Evolutionary conservation across 2,113 vertebrate species (phyloP).

Genomic region (Notothenia rossii): DNA sequence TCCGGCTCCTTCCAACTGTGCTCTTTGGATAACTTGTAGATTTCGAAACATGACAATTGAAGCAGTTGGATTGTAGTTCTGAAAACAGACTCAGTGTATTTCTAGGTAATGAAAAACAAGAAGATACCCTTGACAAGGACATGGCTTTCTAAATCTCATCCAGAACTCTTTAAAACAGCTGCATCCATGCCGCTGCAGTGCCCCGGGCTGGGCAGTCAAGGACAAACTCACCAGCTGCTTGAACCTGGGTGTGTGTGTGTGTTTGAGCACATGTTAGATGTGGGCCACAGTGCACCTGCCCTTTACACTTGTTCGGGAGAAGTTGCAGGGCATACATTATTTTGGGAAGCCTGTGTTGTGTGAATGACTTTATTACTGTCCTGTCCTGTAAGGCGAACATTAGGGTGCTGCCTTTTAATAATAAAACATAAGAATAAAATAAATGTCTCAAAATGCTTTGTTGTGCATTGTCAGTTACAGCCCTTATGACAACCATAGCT

Average conservation of each 20-base stretch:
- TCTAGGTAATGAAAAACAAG: constrained; percentile 5
- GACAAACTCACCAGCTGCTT: constrained; percentile 79
- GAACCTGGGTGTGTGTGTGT: constrained; percentile 40
- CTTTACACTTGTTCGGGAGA: constrained; percentile 36
- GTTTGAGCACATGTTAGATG: constrained; percentile 1
- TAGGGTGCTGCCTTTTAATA: background rate
- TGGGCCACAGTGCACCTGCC: constrained; percentile 33
- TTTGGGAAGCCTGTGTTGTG: constrained; percentile 5
- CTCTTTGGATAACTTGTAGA: background rate
- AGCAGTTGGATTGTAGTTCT: background rate
- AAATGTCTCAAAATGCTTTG: no score
- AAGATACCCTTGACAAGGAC: constrained; percentile 73
- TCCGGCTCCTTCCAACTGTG: background rate
- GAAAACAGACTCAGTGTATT: constrained; percentile 1
- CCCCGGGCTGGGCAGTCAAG: constrained; percentile 77
- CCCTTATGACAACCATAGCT: background rate
- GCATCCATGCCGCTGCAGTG: constrained; percentile 66
- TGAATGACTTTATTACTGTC: background rate
- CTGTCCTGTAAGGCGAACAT: constrained; percentile 2
- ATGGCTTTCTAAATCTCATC: constrained; percentile 61
- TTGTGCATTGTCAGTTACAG: background rate
- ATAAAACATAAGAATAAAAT: no score
- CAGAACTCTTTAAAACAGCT: constrained; percentile 75
- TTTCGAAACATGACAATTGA: no score
- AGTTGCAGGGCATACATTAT: background rate